A percentile compares a stretch with the other conserved stretches of the same genome.
These are phyloP conservation scores for Erethizon dorsatum DNA, from an alignment of 2,797 vertebrate species.

Conservation along the genomic window DNA sequence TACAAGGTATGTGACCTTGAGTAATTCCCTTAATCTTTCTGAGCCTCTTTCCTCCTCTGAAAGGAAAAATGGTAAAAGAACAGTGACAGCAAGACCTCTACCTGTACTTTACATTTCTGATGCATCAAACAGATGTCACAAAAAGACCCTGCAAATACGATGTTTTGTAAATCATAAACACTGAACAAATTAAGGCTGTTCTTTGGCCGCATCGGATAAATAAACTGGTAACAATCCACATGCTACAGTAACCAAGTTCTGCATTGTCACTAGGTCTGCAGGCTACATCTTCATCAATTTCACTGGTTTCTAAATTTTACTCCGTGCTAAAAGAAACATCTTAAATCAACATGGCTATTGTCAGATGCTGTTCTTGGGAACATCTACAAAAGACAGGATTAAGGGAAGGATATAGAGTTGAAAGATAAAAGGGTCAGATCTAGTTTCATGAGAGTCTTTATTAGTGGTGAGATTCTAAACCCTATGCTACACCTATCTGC, in stretches of 20 bases:
- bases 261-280: not conserved
- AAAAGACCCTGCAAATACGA: not conserved
- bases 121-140: not conserved
- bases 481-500: not conserved
- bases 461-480: not conserved
- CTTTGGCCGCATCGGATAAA: not conserved
- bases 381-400: not conserved
- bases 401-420: not conserved
- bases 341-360: not conserved
- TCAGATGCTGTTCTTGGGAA: not conserved
- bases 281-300: not conserved
- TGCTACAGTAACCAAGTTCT: not conserved
- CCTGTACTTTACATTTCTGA: not conserved
- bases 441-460: not conserved
- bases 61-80: not conserved
- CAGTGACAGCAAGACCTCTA: not conserved
- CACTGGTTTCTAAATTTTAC: not conserved
- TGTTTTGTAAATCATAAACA: not conserved
- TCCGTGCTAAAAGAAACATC: not conserved
- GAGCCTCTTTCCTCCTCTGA: conserved; percentile 8
- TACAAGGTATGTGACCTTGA: not conserved
- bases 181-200: not conserved
- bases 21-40: not conserved
- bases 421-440: not conserved
- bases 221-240: not conserved